Evolutionary conservation across 2,797 vertebrate species (phyloP).

Genomic region (Sebastolobus altivelis): DNA sequence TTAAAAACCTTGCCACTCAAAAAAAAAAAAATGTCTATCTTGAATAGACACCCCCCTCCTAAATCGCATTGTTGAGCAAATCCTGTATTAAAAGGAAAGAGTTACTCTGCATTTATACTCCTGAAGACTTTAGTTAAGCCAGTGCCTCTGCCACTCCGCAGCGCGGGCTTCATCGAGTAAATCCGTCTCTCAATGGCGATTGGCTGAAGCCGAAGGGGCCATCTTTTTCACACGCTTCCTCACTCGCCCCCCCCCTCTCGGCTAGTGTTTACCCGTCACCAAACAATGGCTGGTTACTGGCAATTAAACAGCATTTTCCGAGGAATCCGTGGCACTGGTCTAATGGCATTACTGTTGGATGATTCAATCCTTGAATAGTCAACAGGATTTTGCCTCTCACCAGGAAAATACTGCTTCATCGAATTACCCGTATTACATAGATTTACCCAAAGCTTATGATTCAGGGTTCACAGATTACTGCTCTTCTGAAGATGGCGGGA

Average conservation of each 20-base stretch:
- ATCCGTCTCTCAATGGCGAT: constrained; percentile 77
- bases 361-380: constrained; percentile 88
- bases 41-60: constrained; percentile 91
- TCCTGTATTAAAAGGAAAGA: constrained; percentile 93
- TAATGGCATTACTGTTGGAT: constrained; percentile 88
- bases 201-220: constrained; percentile 78
- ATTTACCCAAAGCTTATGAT: constrained; percentile 87
- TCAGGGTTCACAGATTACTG: constrained; percentile 87
- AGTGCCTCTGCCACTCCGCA: constrained; percentile 91
- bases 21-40: constrained; percentile 83
- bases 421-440: constrained; percentile 89
- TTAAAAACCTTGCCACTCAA: constrained; percentile 75
- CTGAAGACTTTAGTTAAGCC: constrained; percentile 97
- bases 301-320: constrained; percentile 87
- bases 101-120: constrained; percentile 98
- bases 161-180: constrained; percentile 86
- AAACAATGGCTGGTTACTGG: constrained; percentile 86
- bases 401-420: constrained; percentile 87
- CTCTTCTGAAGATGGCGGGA: constrained; percentile 76
- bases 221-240: constrained; percentile 83
- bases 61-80: constrained; percentile 99
- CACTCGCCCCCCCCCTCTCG: constrained; percentile 44
- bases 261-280: constrained; percentile 85
- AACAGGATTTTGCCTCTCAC: constrained; percentile 87
- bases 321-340: constrained; percentile 85